phyloP scores from a whole-genome alignment of 2,888 invertebrate genomes.

The Plebejus argus region DNA sequence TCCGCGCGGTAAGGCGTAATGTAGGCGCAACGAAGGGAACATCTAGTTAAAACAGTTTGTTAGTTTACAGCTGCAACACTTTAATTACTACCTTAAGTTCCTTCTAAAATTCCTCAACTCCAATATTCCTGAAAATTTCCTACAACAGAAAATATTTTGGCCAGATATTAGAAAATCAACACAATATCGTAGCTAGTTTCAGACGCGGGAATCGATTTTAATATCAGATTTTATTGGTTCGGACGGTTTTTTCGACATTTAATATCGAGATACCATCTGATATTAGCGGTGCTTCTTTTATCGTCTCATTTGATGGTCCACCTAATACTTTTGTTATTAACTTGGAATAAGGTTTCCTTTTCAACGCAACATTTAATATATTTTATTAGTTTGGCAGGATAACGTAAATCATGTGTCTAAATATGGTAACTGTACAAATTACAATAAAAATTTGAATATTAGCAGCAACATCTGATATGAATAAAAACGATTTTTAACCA shows the following conservation, averaged over 20 bases:
- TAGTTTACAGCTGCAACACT: no score
- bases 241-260: constrained; percentile 26
- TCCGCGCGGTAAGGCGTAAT: no score
- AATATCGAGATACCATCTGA: constrained; percentile 18
- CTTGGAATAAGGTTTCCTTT: not conserved
- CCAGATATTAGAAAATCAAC: constrained; percentile 1
- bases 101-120: no score
- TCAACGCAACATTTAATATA: not conserved
- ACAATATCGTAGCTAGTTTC: not conserved
- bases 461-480: not conserved
- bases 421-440: not conserved
- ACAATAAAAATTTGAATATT: not conserved
- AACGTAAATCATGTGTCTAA: not conserved
- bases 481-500: constrained; percentile 19
- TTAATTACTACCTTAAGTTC: no score
- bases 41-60: no score
- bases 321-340: constrained; percentile 6
- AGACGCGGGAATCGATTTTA: constrained; percentile 6
- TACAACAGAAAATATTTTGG: not conserved
- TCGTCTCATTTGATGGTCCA: not conserved
- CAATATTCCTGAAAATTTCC: not conserved
- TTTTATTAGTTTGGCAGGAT: not conserved
- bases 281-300: constrained; percentile 11
- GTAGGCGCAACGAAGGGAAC: no score
- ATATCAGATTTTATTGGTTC: constrained; percentile 17